Evolutionary conservation across 1,140 invertebrate species (phyloP).

Genomic region (Aphis gossypii): DNA sequence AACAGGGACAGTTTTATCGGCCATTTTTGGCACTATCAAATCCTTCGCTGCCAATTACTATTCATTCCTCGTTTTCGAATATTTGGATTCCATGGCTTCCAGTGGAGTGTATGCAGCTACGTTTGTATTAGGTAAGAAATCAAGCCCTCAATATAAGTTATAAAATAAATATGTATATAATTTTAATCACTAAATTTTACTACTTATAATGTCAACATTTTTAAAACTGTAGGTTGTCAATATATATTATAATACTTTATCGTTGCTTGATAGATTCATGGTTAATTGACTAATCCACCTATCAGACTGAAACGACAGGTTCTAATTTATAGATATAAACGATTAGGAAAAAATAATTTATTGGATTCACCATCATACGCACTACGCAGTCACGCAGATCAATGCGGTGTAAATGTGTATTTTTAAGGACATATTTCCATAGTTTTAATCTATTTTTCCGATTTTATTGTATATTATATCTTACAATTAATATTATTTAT

Average conservation of each 20-base stretch:
- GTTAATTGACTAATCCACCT: too few species aligned
- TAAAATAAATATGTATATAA: background rate
- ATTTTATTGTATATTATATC: too few species aligned
- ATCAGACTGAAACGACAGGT: too few species aligned
- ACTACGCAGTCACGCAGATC: too few species aligned
- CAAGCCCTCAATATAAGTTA: background rate
- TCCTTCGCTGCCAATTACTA: conserved; percentile 68
- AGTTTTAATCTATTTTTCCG: too few species aligned
- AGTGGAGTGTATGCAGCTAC: conserved; percentile 71
- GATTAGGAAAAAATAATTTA: too few species aligned
- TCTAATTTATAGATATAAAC: too few species aligned
- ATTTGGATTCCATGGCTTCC: conserved; percentile 69
- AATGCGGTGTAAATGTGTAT: too few species aligned
- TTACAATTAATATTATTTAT: too few species aligned
- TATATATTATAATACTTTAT: background rate
- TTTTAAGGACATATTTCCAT: too few species aligned
- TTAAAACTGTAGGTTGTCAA: background rate
- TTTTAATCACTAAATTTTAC: background rate
- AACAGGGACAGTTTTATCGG: conserved; percentile 68
- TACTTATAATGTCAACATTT: background rate
- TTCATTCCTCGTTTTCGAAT: conserved; percentile 68
- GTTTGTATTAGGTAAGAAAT: conserved; percentile 70
- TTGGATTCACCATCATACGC: too few species aligned
- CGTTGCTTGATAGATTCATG: too few species aligned
- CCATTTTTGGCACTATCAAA: conserved; percentile 67